Evolutionary conservation across 2,888 invertebrate genomes (phyloP), one percentile per base, ranked within the genome.

Genomic region (Eueremaeus valkanovi): DNA sequence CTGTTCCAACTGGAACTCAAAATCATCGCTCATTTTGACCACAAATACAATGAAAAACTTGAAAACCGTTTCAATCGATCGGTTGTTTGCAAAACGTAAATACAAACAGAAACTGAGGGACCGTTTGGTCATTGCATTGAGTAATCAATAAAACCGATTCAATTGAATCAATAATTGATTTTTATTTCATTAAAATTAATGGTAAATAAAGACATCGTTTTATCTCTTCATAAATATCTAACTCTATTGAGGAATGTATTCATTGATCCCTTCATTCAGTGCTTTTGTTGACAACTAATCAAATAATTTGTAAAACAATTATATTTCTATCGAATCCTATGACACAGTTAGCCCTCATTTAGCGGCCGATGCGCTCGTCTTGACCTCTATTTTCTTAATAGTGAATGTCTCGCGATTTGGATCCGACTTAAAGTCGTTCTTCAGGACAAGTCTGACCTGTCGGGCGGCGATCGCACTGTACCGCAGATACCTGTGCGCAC

Each of bases 1-100:
- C 51, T 79, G 75, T 75, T 78, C 77, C 36, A 81, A 68, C 72
- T 81, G 81, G 21, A 77, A 74, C 51, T 77, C 75, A 77, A 81
- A 81, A 68, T 81, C 81, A 11, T 80, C 79, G 29, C 80, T 36
- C 66, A 66, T 66, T 66, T 36, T 36, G 36, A 36, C 36, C 36
- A 36, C 36, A 36, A 36, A 8, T 36, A 36, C 11, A 11, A 36
- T 36, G 6, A 36, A 36, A 36, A 11, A 36, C 36, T 5, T 36
- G 36, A 36, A 36, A 36, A 36, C 36, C n/a, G n/a, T n/a, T n/a
- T n/a, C n/a, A 49, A 49, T 49, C 58, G 29, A 58, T 29, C 8
- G 11, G 11, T 5, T 36, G 36, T 36, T 36, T 36, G 13, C 18
- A 27, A 49, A 49, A n/a, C 49, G n/a, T 11, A 49, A 49, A 49